Evolutionary conservation across 2,113 vertebrate genomes (phyloP).

Genomic region (Mormyrus lacerda): DNA sequence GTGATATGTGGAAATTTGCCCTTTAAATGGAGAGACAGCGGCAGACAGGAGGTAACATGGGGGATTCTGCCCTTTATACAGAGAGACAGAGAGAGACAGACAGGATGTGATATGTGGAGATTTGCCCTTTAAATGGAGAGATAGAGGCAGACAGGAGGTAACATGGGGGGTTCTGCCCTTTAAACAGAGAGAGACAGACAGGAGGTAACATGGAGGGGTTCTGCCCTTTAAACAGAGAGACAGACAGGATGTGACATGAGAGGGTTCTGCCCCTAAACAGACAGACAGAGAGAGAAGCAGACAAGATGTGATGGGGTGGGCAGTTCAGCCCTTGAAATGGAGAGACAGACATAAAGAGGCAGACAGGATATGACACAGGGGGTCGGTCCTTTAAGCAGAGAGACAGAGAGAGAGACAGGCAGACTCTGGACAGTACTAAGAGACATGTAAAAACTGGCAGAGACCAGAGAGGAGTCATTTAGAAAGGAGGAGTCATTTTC

Average conservation of each 20-base stretch:
- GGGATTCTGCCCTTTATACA: not conserved
- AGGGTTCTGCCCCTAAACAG: not conserved
- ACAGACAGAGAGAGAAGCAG: not conserved
- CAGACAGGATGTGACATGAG: not conserved
- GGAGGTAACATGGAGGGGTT: not conserved
- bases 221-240: not conserved
- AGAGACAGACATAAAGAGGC: not conserved
- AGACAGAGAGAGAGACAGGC: not conserved
- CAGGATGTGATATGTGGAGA: too few species aligned
- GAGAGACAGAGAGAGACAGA: too few species aligned
- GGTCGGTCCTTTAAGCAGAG: not conserved
- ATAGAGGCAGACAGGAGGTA: not conserved
- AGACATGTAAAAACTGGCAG: not conserved
- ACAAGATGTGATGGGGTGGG: not conserved
- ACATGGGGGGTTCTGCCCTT: too few species aligned
- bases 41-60: not conserved
- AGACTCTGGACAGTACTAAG: not conserved
- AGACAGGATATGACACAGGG: not conserved
- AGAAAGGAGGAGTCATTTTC: not conserved
- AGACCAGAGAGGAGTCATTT: not conserved
- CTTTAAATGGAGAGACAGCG: conserved; percentile 6
- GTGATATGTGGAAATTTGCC: too few species aligned
- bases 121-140: too few species aligned
- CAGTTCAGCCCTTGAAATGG: not conserved
- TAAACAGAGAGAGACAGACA: not conserved